Base-by-base conservation (phyloP, 1,140 invertebrate genomes). In the Probaryconus sp. region DNA sequence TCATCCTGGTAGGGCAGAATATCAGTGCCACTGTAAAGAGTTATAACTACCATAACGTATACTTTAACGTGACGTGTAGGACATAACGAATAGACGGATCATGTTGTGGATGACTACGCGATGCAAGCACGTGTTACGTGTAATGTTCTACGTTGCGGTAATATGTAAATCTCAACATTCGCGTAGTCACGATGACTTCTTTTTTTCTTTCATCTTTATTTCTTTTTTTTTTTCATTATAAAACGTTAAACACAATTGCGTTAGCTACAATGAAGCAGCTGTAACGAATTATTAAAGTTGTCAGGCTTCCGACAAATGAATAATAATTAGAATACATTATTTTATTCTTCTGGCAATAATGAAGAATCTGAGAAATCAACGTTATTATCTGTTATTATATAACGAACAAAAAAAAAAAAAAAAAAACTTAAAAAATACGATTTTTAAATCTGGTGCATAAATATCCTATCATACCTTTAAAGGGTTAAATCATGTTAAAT, bases 151-250 rank as follows among this genome's bases (percentile, higher is more conserved):
- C 21, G 28, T 45, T 35, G 30, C 20, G 37, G 33, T 43, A 35
- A 35, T 31, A 60, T 50, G 61, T 56, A 55, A 67, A 67, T 67
- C 50, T 21, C 16, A 18, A 33, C 42, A 31, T 35, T 43, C 6
- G 50, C 50, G 37, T 6, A 11, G 61, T 65, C 61, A 65, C 40
- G 61, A 10, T 65, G 48, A 55, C 14, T 47, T 26, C 47, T 47
- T 47, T 33, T 21, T 58, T 58, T 24, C 16, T 31, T 45, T 43
- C 10, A 24, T 38, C 26, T 58, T 14, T 58, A n/a, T 37, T 37
- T 38, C 18, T 3, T 30, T 9, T 31, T n/a, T 48, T 48, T 30
- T 48, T 26, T 47, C 31, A 47, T 55, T 47, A 14, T 38, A 35
- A 11, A 7, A 10, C 35, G 5, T 21, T 48, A 14, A 53, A 37